Conservation (phyloP, 2,888 invertebrate species). For the Taphrorychus bicolor region DNA sequence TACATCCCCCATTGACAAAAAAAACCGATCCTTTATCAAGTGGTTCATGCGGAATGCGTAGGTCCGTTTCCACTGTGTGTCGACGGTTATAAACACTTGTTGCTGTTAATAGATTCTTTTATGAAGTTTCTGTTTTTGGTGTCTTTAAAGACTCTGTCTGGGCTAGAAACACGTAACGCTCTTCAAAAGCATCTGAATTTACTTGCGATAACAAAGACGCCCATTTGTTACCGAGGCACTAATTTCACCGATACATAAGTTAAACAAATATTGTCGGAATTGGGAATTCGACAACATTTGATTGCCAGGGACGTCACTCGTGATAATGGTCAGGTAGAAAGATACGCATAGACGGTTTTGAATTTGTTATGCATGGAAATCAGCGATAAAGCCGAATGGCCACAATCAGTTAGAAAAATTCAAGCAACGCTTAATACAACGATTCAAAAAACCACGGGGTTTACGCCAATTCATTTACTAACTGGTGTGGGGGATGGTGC, state of each 20-base stretch:
- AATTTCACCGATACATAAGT: background rate
- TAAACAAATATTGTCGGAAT: background rate
- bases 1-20: constrained; percentile 9
- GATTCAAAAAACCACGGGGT: background rate
- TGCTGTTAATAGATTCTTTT: background rate
- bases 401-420: background rate
- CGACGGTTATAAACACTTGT: background rate
- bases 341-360: background rate
- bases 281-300: background rate
- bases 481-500: no score
- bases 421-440: background rate
- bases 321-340: background rate
- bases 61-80: background rate
- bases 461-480: background rate
- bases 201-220: background rate
- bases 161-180: background rate
- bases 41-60: background rate
- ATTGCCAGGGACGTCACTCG: background rate
- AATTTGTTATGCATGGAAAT: background rate
- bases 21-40: background rate
- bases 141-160: background rate
- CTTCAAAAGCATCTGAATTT: background rate
- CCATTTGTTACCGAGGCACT: background rate
- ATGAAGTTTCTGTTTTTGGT: background rate
- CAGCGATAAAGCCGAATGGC: background rate